Conservation (phyloP, 2,888 invertebrate species). For the Stenchaetothrips biformis region DNA sequence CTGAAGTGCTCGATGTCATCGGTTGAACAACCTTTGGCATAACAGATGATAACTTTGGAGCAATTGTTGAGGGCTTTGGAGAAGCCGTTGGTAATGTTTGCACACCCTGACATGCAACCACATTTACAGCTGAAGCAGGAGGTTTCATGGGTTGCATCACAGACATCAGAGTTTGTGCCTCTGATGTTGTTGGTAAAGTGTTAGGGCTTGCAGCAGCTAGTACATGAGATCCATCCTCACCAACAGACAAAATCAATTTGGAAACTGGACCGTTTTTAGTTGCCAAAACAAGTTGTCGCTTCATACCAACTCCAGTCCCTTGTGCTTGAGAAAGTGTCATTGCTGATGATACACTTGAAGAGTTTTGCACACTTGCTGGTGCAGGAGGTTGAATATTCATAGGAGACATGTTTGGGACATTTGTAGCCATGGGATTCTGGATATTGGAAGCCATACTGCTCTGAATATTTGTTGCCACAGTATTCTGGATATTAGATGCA, state of each 20-base stretch:
- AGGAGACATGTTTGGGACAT: neutral
- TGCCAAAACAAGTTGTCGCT: conserved; percentile 1
- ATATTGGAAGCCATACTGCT: neutral
- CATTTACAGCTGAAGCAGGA: neutral
- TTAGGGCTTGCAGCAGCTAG: conserved; percentile 9
- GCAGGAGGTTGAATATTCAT: neutral
- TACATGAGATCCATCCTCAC: neutral
- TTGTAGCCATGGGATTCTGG: neutral
- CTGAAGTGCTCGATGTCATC: neutral
- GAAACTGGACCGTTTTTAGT: neutral
- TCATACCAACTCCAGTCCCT: neutral
- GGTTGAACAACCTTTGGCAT: neutral
- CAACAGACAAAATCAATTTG: conserved; percentile 1
- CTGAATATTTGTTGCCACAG: neutral
- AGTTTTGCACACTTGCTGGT: neutral
- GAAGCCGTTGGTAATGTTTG: neutral
- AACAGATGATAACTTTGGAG: neutral
- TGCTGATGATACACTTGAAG: neutral
- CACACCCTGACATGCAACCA: neutral
- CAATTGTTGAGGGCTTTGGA: neutral
- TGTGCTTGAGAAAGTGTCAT: neutral
- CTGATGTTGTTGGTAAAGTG: neutral
- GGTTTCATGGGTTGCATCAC: conserved; percentile 7
- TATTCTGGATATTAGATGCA: too few relatives aligned
- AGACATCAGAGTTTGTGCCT: neutral